Conservation (phyloP, 2,113 vertebrate genomes). For the Hippocampus abdominalis region DNA sequence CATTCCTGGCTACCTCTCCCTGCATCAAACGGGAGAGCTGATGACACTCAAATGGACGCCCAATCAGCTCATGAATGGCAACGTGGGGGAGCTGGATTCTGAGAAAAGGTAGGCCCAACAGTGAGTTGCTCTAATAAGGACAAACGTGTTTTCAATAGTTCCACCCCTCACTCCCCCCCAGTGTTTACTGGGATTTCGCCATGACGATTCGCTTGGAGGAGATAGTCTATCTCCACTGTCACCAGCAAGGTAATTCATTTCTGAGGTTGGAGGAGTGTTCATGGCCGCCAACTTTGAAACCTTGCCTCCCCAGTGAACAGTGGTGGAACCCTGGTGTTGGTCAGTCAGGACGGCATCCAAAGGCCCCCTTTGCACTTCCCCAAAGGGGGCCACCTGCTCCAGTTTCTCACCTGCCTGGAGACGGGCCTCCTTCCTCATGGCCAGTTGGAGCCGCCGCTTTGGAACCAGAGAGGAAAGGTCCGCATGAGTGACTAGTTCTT, state of each 20-base stretch:
- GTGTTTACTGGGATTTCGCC: conserved; percentile 96
- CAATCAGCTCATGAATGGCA: conserved; percentile 98
- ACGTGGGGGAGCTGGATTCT: conserved; percentile 88
- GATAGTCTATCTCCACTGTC: conserved; percentile 97
- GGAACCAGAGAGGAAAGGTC: conserved; percentile 97
- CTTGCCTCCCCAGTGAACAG: conserved; percentile 81
- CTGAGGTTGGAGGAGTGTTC: not conserved
- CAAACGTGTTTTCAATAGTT: not conserved
- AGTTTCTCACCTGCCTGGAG: conserved; percentile 97
- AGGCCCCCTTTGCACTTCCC: conserved; percentile 92
- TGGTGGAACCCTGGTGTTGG: conserved; percentile 92
- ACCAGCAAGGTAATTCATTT: conserved; percentile 85
- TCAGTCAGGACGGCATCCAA: conserved; percentile 98
- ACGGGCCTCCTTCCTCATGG: conserved; percentile 93
- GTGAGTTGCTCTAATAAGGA: not conserved
- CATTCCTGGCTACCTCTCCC: conserved; percentile 91
- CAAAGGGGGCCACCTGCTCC: conserved; percentile 90
- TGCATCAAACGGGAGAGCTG: conserved; percentile 93
- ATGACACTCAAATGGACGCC: conserved; percentile 98
- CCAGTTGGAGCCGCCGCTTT: conserved; percentile 93
- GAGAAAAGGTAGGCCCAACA: conserved; percentile 84
- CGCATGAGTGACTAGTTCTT: conserved; percentile 13
- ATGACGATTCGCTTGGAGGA: conserved; percentile 97
- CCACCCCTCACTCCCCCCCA: conserved; percentile 39
- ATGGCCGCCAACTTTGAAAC: not conserved